Evolutionary conservation across 2,888 invertebrate species (phyloP), one percentile per base, ranked within the genome.

Genomic region (Athrips mouffetella): DNA sequence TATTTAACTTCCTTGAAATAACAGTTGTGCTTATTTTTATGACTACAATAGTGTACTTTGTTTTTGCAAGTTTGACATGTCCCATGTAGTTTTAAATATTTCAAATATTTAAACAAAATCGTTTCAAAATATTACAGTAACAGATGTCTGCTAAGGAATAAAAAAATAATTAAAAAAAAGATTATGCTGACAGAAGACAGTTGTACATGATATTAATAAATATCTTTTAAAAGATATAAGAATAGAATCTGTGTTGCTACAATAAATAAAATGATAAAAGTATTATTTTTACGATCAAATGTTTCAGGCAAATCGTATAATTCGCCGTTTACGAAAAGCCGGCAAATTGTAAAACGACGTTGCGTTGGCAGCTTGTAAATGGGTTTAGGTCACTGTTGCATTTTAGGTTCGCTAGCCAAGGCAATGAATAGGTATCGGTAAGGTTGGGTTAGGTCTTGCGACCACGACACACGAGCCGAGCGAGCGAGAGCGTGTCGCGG

Each of bases 101-200:
- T 15, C 15, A 15, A 23, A 23, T 16, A 33, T 35, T 15, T 23
- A 15, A 23, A 23, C 15, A 33, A 25, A 48, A 15, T 23, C 3
- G 3, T 23, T 47, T 20, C 11, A 6, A 7, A 16, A 45, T 21
- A 47, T 25, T 39, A 40, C 40, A 27, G 42, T 25, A 37, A 37
- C 37, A 37, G 20, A 37, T 21, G 37, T 37, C 37, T 37, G 37
- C 21, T 42, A 37, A 7, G 15, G 11, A 16, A 31, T 30, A 37
- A 37, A 39, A 40, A 31, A 42, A 18, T 48, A 51, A 27, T n/a
- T n/a, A 51, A 50, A 49, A 48, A 49, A 51, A 57, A 53, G 54
- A 60, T 55, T 58, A 62, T 55, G 58, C 58, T 49, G 53, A 51
- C 47, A 50, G 49, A 54, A 47, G 50, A 47, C 48, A 25, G 33